These are phyloP conservation scores for Phenganax subtilis DNA, from an alignment of 92 coral and sea anemone species.

Conservation along the genomic window DNA sequence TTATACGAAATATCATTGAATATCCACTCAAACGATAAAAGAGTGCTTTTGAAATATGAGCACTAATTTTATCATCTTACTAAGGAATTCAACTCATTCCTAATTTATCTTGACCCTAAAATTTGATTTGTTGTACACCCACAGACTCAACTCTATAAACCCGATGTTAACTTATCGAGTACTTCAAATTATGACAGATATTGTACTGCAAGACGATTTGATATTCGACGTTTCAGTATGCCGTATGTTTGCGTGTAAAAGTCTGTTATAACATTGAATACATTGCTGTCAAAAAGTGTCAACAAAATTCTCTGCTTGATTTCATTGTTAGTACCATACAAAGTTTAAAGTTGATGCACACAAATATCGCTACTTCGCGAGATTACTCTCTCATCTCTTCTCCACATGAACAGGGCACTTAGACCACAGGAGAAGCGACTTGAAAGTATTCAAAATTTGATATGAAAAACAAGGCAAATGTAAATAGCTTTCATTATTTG, in stretches of 20 bases:
- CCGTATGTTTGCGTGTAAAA: constrained; percentile 7
- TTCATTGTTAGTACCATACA: constrained; percentile 31
- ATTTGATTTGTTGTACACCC: constrained; percentile 17
- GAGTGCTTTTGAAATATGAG: constrained; percentile 20
- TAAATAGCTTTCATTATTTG: constrained; percentile 61
- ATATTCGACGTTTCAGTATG: neutral
- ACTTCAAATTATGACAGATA: neutral
- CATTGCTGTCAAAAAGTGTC: constrained; percentile 40
- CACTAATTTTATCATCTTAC: constrained; percentile 8
- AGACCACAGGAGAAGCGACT: constrained; percentile 23
- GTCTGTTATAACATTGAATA: constrained; percentile 15
- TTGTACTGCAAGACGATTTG: neutral
- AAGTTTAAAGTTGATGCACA: constrained; percentile 6
- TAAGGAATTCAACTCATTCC: constrained; percentile 16
- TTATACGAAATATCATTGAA: neutral
- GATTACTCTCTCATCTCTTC: constrained; percentile 13
- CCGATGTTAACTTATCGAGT: neutral
- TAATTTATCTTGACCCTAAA: constrained; percentile 31
- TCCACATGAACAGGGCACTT: constrained; percentile 1
- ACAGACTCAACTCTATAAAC: neutral
- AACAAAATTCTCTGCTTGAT: constrained; percentile 36
- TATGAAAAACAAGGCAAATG: constrained; percentile 16
- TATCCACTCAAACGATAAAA: neutral
- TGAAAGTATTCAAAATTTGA: constrained; percentile 21
- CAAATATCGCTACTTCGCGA: constrained; percentile 14